Evolutionary conservation across 2,113 vertebrate species (phyloP), one percentile per base, ranked within the genome.

Genomic region (Callithrix jacchus): DNA sequence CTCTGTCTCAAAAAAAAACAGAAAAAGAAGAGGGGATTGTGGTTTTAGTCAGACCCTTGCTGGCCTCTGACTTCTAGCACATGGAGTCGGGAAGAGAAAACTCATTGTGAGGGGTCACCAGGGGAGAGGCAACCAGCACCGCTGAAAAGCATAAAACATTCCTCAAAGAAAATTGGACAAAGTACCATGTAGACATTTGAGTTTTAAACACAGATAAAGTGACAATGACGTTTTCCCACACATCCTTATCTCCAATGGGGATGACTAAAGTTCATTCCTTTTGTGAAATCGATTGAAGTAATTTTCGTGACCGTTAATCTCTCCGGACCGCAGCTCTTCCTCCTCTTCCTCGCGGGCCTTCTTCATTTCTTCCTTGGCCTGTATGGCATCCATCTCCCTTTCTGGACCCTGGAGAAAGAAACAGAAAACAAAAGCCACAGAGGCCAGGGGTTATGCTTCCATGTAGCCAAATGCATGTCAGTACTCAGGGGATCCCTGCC

Each of bases 371-470:
- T 98, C 96, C 64, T 97, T 98, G 52, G 30, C 64, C 71, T 97
- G 98, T n/a, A 97, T 92, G 73, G 70, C 45, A 0, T 98, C 97
- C 56, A 97, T 98, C 91, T 98, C 94, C 77, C 92, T 97, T 82
- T 98, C 98, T 37, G 96, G 98, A 56, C 47, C 92, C 97, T 96
- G 79, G 17, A 80, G 84, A 35, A 82, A 91, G 11, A 88, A 73
- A 92, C 7, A 64, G 68, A 91, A 83, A 49, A 82, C 16, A 64
- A 56, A 92, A 35, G 45, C 17, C 25, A 14, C 0, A 6, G 40
- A 1, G 25, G 8, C 35, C 12, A 3, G 14, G n/a, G 64, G 12
- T 77, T 23, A 81, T 27, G 14, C 49, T 52, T 56, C 21, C 40
- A 73, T 18, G 42, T 42, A n/a, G 30, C 0, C 17, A 32, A 76